phyloP scores from a whole-genome alignment of 2,888 invertebrate genomes.

The Leptarthrus brevirostris region DNA sequence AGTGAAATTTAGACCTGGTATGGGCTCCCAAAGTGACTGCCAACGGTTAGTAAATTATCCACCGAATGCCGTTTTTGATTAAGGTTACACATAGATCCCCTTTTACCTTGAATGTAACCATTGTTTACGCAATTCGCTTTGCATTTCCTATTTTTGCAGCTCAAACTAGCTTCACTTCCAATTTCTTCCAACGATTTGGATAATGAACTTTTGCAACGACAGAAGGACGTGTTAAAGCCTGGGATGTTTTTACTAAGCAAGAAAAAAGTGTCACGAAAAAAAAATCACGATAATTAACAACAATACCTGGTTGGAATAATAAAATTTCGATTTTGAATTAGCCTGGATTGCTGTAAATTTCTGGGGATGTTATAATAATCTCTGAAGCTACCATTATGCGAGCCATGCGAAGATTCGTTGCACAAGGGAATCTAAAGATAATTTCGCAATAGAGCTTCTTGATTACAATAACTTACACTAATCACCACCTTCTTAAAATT shows the following conservation, averaged over 20 bases:
- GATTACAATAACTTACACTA: background rate
- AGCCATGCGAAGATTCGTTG: conserved; percentile 11
- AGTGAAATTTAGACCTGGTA: conserved; percentile 48
- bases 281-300: background rate
- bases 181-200: conserved; percentile 81
- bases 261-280: background rate
- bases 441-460: background rate
- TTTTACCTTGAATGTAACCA: conserved; percentile 15
- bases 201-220: conserved; percentile 60
- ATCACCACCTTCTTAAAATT: conserved; percentile 30
- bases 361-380: conserved; percentile 40
- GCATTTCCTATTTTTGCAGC: conserved; percentile 22
- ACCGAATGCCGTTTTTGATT: conserved; percentile 53
- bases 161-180: conserved; percentile 68
- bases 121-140: conserved; percentile 24
- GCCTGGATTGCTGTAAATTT: conserved; percentile 19
- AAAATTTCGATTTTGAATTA: conserved; percentile 4
- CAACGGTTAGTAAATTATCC: conserved; percentile 54
- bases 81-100: conserved; percentile 44
- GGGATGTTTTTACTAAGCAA: conserved; percentile 31
- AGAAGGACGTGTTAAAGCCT: conserved; percentile 4
- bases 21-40: conserved; percentile 47
- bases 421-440: conserved; percentile 23
- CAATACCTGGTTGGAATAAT: conserved; percentile 11
- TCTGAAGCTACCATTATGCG: conserved; percentile 39